phyloP scores from a whole-genome alignment of 2,113 vertebrate genomes.

The Epinephelus moara region DNA sequence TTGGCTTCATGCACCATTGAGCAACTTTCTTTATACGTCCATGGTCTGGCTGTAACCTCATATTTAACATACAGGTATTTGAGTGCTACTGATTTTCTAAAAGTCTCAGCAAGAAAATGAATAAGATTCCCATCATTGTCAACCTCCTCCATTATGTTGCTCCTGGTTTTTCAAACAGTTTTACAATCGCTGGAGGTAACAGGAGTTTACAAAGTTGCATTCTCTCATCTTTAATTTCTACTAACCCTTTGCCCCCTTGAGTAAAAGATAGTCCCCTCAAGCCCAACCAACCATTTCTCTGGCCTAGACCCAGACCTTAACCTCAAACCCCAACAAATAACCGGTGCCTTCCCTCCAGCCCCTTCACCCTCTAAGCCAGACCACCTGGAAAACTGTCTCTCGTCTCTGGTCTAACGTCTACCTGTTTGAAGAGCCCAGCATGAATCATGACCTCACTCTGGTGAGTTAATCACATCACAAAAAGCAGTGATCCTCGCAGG shows the following conservation, averaged over 20 bases:
- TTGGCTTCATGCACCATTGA: too few relatives aligned
- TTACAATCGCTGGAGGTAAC: background rate
- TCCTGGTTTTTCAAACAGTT: background rate
- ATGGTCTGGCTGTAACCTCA: background rate
- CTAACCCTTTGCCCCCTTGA: background rate
- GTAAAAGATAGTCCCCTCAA: background rate
- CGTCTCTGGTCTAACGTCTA: slow-evolving; percentile 36
- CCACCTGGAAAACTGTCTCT: slow-evolving; percentile 62
- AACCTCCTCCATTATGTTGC: background rate
- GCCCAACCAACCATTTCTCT: background rate
- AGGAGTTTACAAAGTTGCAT: background rate
- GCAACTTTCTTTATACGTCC: too few relatives aligned
- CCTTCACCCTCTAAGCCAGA: slow-evolving; percentile 31
- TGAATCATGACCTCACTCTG: slow-evolving; percentile 69
- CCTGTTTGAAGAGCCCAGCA: slow-evolving; percentile 54
- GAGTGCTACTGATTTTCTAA: background rate
- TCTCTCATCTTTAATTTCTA: background rate
- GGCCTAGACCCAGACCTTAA: slow-evolving; percentile 25
- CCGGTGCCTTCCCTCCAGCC: background rate
- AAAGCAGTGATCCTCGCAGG: slow-evolving; percentile 70
- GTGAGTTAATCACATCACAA: slow-evolving; percentile 72
- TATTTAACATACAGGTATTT: background rate
- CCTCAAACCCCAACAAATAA: slow-evolving; percentile 35
- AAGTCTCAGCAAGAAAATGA: background rate
- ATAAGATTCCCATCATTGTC: background rate